phyloP scores from a whole-genome alignment of 2,888 invertebrate species.

The Chirona hameri region DNA sequence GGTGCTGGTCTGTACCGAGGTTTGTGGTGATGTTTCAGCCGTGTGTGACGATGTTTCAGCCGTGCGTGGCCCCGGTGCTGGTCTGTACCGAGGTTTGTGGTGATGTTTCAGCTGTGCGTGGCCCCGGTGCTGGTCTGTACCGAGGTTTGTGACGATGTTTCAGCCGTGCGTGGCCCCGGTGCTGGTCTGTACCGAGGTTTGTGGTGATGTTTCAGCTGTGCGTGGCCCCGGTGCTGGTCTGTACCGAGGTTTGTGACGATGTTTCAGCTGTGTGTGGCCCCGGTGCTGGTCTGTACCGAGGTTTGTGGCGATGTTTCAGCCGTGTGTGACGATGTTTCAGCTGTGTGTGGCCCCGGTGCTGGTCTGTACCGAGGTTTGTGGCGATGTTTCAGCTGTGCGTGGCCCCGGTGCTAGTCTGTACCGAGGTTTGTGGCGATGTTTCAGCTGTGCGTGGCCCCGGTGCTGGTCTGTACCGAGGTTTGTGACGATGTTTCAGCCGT shows the following conservation, averaged over 20 bases:
- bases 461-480: background rate
- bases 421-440: conserved; percentile 61
- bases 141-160: background rate
- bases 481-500: background rate
- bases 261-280: too few species aligned
- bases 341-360: too few species aligned
- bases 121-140: background rate
- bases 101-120: too few species aligned
- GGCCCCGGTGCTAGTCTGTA: conserved; percentile 79
- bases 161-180: background rate
- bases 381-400: conserved; percentile 62
- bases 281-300: background rate
- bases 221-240: conserved; percentile 77
- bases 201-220: conserved; percentile 57
- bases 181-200: background rate
- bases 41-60: conserved; percentile 49
- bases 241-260: conserved; percentile 70
- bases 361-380: background rate
- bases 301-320: background rate
- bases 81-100: conserved; percentile 77
- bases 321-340: too few species aligned
- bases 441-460: too few species aligned
- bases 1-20: too few species aligned
- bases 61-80: conserved; percentile 78
- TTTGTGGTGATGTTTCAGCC: too few species aligned